These are phyloP conservation scores for Zygothrica quintamaculata DNA, from an alignment of 2,888 invertebrate genomes.

Conservation along the genomic window DNA sequence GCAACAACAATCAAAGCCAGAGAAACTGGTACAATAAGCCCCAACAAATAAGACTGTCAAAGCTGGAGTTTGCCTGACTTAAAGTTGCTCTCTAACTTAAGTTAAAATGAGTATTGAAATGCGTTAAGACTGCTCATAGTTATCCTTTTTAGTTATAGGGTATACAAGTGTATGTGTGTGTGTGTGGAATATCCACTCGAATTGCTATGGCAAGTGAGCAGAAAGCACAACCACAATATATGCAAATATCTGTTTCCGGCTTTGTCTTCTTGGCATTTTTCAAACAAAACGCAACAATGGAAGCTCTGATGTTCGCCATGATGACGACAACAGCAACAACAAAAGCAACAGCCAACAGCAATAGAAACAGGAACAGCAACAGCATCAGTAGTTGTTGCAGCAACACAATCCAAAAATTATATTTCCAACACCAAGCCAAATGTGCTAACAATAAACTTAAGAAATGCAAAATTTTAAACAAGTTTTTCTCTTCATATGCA, in stretches of 20 bases:
- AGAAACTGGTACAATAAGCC: constrained; percentile 39
- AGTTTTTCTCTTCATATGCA: too few species aligned
- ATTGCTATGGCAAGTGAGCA: constrained; percentile 37
- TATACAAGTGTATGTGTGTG: too few species aligned
- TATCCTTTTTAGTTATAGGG: too few species aligned
- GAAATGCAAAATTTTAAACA: constrained; percentile 38
- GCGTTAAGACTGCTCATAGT: too few species aligned
- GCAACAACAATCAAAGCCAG: constrained; percentile 26
- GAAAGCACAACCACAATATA: constrained; percentile 59
- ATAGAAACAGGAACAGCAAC: not conserved
- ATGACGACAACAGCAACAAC: constrained; percentile 18
- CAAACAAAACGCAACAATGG: constrained; percentile 58
- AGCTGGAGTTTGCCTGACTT: not conserved
- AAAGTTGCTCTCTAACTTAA: constrained; percentile 6
- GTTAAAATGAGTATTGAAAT: too few species aligned
- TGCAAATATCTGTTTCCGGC: constrained; percentile 69
- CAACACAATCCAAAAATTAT: constrained; percentile 15
- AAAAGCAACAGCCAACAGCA: constrained; percentile 14
- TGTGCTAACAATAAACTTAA: constrained; percentile 60
- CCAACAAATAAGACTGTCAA: constrained; percentile 9
- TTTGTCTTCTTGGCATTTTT: constrained; percentile 54
- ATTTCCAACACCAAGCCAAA: constrained; percentile 44
- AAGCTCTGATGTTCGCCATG: constrained; percentile 33
- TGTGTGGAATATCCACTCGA: not conserved
- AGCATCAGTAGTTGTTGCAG: constrained; percentile 3